Conservation (phyloP, 2,888 invertebrate genomes). For the Lithophane leautieri region DNA sequence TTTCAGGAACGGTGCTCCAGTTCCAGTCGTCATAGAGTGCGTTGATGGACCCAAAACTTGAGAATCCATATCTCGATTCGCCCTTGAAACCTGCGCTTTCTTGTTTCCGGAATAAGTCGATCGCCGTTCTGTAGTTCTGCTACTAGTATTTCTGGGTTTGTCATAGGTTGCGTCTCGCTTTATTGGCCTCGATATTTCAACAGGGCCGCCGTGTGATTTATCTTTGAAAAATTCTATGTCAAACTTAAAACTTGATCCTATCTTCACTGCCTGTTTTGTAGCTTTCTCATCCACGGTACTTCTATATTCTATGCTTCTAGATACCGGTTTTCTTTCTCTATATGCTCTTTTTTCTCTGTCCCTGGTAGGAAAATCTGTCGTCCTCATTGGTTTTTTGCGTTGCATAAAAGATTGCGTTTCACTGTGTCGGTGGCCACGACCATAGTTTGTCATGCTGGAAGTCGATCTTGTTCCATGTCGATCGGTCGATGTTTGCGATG, state of each 20-base stretch:
- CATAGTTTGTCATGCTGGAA: slow-evolving; percentile 25
- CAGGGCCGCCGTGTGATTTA: slow-evolving; percentile 28
- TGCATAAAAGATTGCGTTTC: slow-evolving; percentile 44
- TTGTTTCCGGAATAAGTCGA: slow-evolving; percentile 30
- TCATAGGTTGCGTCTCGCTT: slow-evolving; percentile 23
- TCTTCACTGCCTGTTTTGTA: slow-evolving; percentile 66
- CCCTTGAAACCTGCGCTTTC: slow-evolving; percentile 45
- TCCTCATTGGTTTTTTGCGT: slow-evolving; percentile 20
- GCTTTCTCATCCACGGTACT: slow-evolving; percentile 22
- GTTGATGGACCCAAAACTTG: slow-evolving; percentile 59
- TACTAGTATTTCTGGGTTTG: slow-evolving; percentile 29
- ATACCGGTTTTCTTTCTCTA: slow-evolving; percentile 17
- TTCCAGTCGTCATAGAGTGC: slow-evolving; percentile 56
- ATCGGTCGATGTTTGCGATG: slow-evolving; percentile 48
- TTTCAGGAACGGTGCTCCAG: slow-evolving; percentile 65
- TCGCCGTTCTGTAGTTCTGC: slow-evolving; percentile 35
- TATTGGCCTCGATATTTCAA: slow-evolving; percentile 15
- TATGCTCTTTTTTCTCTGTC: slow-evolving; percentile 15
- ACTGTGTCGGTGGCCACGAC: slow-evolving; percentile 34
- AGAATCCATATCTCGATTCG: slow-evolving; percentile 57
- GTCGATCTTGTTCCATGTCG: slow-evolving; percentile 33
- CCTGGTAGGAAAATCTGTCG: slow-evolving; percentile 15
- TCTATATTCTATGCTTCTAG: slow-evolving; percentile 12
- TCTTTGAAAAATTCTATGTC: slow-evolving; percentile 72
- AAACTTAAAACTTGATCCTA: slow-evolving; percentile 72